Percentiles rank a stretch among this genome's conserved stretches.
These are phyloP conservation scores for Agrilus planipennis DNA, from an alignment of 1,140 invertebrate species.

Conservation along the genomic window DNA sequence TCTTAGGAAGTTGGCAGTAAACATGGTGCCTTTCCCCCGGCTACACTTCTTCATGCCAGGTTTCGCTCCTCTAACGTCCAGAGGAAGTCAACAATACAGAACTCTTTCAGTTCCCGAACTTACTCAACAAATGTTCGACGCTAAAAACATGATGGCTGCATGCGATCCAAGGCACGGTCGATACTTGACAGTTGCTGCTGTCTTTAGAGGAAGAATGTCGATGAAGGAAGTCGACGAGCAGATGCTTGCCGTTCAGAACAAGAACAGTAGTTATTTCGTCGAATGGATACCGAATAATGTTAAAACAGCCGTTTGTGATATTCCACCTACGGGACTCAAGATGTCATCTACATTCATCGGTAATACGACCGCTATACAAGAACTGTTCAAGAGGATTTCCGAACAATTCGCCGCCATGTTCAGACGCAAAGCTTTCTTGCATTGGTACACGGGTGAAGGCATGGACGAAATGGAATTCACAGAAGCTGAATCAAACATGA, in stretches of 20 bases:
- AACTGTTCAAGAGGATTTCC: conserved; percentile 53
- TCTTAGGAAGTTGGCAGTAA: conserved; percentile 77
- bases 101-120: conserved; percentile 72
- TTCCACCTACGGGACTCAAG: conserved; percentile 51
- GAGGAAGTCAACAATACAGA: conserved; percentile 63
- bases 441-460: conserved; percentile 17
- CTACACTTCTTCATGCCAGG: conserved; percentile 93
- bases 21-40: conserved; percentile 83
- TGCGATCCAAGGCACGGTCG: conserved; percentile 71
- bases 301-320: conserved; percentile 50
- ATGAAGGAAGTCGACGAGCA: conserved; percentile 75
- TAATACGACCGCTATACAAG: conserved; percentile 52
- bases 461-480: conserved; percentile 81
- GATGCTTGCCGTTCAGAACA: conserved; percentile 56
- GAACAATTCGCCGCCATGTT: conserved; percentile 76
- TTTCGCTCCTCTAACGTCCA: conserved; percentile 68
- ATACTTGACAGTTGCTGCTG: conserved; percentile 69
- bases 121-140: conserved; percentile 74
- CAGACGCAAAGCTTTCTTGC: conserved; percentile 48
- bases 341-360: conserved; percentile 61
- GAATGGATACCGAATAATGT: conserved; percentile 65
- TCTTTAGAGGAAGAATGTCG: conserved; percentile 54
- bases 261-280: conserved; percentile 61
- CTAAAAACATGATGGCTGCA: conserved; percentile 73
- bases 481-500: conserved; percentile 74